Conservation (phyloP, 2,797 vertebrate genomes). For the Nyctibius grandis region DNA sequence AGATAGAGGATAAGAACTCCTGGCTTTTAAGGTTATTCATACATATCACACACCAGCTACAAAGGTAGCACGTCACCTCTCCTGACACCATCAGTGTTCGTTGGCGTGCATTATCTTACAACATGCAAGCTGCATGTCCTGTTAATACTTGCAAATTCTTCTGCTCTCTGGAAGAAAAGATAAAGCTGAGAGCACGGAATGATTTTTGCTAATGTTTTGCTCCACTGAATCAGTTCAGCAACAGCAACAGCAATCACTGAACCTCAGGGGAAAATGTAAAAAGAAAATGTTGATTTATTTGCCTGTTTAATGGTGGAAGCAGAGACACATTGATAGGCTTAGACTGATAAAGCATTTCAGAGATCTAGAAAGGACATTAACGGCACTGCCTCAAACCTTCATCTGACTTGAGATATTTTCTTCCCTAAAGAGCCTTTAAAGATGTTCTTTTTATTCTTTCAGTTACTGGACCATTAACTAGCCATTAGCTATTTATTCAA, state of each 20-base stretch:
- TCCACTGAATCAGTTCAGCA: constrained; percentile 50
- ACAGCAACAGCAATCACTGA: background rate
- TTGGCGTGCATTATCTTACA: background rate
- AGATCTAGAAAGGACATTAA: background rate
- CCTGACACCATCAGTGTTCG: background rate
- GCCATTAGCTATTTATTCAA: background rate
- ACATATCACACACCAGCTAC: background rate
- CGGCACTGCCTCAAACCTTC: background rate
- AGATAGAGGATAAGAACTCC: background rate
- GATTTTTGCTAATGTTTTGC: constrained; percentile 44
- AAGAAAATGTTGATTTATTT: constrained; percentile 49
- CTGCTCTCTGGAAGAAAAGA: background rate
- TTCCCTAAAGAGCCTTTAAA: background rate
- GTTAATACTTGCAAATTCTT: background rate
- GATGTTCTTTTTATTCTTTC: background rate
- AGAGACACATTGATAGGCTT: constrained; percentile 15
- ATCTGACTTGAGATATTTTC: background rate
- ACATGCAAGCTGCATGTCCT: background rate
- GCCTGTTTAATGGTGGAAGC: constrained; percentile 19
- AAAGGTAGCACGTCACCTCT: background rate
- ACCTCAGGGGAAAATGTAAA: constrained; percentile 28
- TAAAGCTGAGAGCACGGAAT: background rate
- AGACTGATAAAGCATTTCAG: constrained; percentile 27
- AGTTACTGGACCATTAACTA: background rate
- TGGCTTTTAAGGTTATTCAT: background rate